These are phyloP conservation scores for Athalia cordata DNA, from an alignment of 2,888 invertebrate genomes.

Conservation along the genomic window DNA sequence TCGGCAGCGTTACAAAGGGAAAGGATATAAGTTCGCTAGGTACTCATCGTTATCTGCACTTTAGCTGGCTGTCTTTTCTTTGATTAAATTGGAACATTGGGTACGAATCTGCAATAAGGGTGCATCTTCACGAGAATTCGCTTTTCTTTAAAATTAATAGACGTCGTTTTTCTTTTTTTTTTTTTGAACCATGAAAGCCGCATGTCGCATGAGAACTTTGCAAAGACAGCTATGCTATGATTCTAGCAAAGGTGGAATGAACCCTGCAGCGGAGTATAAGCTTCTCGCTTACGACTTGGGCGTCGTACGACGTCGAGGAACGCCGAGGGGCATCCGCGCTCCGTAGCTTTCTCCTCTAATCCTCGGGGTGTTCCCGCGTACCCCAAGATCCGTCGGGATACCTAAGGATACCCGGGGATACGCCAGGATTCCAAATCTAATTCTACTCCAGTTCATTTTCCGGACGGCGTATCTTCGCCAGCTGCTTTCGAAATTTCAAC, in stretches of 20 bases:
- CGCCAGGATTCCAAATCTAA: slow-evolving; percentile 41
- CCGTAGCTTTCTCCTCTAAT: slow-evolving; percentile 34
- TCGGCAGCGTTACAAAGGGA: not conserved
- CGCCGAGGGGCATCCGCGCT: slow-evolving; percentile 31
- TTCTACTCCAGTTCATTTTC: slow-evolving; percentile 43
- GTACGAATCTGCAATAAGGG: not conserved
- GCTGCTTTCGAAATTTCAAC: slow-evolving; percentile 9
- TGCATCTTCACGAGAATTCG: not conserved
- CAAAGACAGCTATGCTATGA: not conserved
- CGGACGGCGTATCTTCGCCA: slow-evolving; percentile 20
- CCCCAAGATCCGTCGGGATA: slow-evolving; percentile 35
- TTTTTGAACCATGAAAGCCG: not conserved
- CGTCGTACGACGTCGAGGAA: slow-evolving; percentile 38
- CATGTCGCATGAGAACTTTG: not conserved
- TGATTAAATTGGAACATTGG: slow-evolving; percentile 3
- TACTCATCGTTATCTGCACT: not conserved
- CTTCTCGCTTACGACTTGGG: slow-evolving; percentile 41
- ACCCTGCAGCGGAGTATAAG: slow-evolving; percentile 37
- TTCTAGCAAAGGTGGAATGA: slow-evolving; percentile 32
- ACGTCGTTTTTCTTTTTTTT: not conserved
- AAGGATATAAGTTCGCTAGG: not conserved
- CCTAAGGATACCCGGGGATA: slow-evolving; percentile 38
- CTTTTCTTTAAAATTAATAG: slow-evolving; percentile 32
- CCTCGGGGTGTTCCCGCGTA: slow-evolving; percentile 43
- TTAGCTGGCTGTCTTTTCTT: not conserved